phyloP scores from a whole-genome alignment of 2,113 vertebrate species.

The Gymnorhina tibicen region DNA sequence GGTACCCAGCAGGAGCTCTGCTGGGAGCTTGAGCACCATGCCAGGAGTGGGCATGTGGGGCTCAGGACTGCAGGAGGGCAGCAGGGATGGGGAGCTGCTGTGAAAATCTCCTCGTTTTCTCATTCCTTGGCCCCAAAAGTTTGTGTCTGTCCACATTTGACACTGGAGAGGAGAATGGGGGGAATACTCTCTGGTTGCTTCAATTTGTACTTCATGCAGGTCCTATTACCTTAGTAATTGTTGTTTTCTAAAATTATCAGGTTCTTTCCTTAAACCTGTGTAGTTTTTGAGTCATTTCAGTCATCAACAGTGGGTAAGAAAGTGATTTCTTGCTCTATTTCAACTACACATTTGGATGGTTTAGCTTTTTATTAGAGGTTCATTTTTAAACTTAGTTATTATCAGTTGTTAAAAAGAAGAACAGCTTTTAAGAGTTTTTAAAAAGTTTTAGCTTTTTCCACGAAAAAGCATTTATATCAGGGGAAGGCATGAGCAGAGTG shows the following conservation, averaged over 20 bases:
- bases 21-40: background rate
- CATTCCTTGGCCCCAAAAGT: background rate
- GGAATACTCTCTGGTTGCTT: background rate
- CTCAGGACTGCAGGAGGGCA: background rate
- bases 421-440: background rate
- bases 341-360: background rate
- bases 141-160: background rate
- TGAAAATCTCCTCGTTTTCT: background rate
- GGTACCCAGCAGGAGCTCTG: background rate
- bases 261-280: background rate
- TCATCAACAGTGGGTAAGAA: background rate
- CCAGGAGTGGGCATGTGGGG: fast-evolving
- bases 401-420: background rate
- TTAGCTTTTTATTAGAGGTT: background rate
- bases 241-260: background rate
- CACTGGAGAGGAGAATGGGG: background rate
- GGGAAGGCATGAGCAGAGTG: background rate
- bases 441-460: background rate
- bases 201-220: background rate
- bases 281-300: background rate
- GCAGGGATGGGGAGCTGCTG: background rate
- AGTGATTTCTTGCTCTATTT: background rate
- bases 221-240: background rate
- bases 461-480: background rate
- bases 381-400: background rate